Percentiles rank a stretch among this genome's conserved stretches.
Conservation (phyloP, 2,888 invertebrate species). For the Melanotus villosus region DNA sequence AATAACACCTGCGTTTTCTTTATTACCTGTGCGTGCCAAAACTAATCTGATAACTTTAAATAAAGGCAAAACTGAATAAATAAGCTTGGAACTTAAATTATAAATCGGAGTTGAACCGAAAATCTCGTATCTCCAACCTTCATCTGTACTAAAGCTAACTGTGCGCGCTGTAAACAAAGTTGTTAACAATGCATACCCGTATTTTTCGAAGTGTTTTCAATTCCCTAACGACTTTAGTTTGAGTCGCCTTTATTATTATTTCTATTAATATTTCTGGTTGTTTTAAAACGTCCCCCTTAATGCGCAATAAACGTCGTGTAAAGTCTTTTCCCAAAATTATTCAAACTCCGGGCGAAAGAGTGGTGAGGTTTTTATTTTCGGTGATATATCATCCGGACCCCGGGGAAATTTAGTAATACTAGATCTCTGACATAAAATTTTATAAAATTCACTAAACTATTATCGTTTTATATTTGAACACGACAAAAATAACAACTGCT, state of each 20-base stretch:
- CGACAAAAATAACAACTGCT: not conserved
- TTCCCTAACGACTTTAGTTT: slow-evolving; percentile 13
- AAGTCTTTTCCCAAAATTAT: slow-evolving; percentile 40
- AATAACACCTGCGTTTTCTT: slow-evolving; percentile 29
- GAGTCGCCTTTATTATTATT: too few relatives aligned
- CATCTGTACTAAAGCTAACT: slow-evolving; percentile 13
- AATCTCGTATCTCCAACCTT: slow-evolving; percentile 7
- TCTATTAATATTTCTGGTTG: slow-evolving; percentile 24
- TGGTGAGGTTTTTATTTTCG: slow-evolving; percentile 44
- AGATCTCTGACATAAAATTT: slow-evolving; percentile 35
- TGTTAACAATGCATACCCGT: not conserved
- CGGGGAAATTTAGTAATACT: slow-evolving; percentile 42
- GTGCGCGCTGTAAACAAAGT: slow-evolving; percentile 16
- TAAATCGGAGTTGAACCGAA: slow-evolving; percentile 13
- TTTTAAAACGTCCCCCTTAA: slow-evolving; percentile 22
- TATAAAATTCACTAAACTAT: slow-evolving; percentile 39
- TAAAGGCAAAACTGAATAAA: slow-evolving; percentile 30
- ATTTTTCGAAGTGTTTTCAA: slow-evolving; percentile 27
- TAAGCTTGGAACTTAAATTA: slow-evolving; percentile 13
- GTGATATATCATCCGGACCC: slow-evolving; percentile 35
- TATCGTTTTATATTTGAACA: not conserved
- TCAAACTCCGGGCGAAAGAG: slow-evolving; percentile 39
- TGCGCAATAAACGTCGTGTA: slow-evolving; percentile 39
- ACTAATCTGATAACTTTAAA: slow-evolving; percentile 36
- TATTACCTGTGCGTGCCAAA: slow-evolving; percentile 37